phyloP scores from a whole-genome alignment of 2,113 vertebrate species.

The Upupa epops region DNA sequence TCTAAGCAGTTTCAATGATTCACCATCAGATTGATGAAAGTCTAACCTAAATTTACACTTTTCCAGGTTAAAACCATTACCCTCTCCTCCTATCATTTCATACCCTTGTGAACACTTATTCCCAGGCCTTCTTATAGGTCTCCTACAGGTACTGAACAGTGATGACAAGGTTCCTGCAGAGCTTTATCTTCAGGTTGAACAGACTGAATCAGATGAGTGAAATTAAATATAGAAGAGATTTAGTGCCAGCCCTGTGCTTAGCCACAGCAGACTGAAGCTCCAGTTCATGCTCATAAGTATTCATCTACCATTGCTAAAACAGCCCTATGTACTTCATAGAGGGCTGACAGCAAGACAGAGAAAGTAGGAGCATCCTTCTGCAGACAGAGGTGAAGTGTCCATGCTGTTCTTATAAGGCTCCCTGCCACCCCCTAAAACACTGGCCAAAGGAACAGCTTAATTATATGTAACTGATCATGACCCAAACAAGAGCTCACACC shows the following conservation, averaged over 20 bases:
- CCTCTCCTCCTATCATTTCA: too few relatives aligned
- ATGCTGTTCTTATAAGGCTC: background rate
- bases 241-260: background rate
- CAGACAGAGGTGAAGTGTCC: background rate
- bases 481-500: background rate
- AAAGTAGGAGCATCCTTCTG: background rate
- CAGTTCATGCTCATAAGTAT: background rate
- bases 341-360: background rate
- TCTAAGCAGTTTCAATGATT: too few relatives aligned
- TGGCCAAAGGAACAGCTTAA: background rate
- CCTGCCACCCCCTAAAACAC: background rate
- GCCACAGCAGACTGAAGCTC: background rate
- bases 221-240: background rate
- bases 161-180: too few relatives aligned
- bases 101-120: too few relatives aligned
- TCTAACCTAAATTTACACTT: too few relatives aligned
- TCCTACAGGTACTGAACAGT: too few relatives aligned
- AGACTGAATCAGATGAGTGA: background rate
- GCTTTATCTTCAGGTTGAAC: too few relatives aligned
- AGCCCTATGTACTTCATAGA: background rate
- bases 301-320: background rate
- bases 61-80: too few relatives aligned
- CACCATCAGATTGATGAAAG: too few relatives aligned
- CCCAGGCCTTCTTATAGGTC: too few relatives aligned
- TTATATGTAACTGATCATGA: too few relatives aligned